Evolutionary conservation across 2,797 vertebrate genomes (phyloP).

Genomic region (Melanogrammus aeglefinus): DNA sequence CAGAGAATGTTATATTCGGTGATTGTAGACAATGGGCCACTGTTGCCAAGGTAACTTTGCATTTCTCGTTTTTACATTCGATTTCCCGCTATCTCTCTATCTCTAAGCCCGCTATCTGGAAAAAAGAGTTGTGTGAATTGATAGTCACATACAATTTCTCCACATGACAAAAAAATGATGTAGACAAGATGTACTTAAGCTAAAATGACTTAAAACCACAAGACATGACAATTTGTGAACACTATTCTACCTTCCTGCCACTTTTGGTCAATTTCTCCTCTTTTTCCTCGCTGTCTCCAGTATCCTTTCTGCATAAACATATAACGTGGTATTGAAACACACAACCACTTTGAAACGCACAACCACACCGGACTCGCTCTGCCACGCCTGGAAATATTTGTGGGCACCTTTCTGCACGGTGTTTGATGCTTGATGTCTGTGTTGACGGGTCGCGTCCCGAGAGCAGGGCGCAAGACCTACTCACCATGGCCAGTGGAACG

Average conservation of each 20-base stretch:
- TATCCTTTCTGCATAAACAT: background rate
- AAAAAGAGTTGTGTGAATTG: background rate
- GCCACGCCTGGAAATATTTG: background rate
- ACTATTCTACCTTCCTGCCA: background rate
- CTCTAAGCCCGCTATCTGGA: background rate
- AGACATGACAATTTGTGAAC: background rate
- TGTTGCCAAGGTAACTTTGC: background rate
- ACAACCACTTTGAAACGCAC: background rate
- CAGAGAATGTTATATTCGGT: background rate
- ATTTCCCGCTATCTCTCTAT: background rate
- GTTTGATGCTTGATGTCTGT: background rate
- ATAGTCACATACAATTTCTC: background rate
- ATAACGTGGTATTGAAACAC: background rate
- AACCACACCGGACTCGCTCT: background rate
- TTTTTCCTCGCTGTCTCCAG: background rate
- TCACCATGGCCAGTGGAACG: constrained; percentile 93
- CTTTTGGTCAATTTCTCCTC: background rate
- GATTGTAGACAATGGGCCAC: background rate
- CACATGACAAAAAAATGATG: background rate
- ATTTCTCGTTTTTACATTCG: background rate
- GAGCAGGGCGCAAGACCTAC: constrained; percentile 41
- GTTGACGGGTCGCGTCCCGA: background rate
- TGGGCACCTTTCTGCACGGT: background rate
- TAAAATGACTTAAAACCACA: background rate
- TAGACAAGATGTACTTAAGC: background rate